Evolutionary conservation across 2,113 vertebrate species (phyloP).

Genomic region (Ramphastos sulfuratus): DNA sequence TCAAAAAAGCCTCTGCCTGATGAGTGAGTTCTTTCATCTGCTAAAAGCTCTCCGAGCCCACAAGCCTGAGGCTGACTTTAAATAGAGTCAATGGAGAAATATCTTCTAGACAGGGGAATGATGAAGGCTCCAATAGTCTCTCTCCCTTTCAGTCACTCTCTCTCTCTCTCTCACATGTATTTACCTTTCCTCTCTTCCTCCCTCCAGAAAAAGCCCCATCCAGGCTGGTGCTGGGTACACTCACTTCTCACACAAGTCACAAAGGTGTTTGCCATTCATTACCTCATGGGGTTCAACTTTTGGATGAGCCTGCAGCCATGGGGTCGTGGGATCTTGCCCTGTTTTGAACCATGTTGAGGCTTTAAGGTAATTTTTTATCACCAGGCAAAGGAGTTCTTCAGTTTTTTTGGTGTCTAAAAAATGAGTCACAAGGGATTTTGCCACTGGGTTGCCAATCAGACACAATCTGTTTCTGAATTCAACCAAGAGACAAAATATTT

Average conservation of each 20-base stretch:
- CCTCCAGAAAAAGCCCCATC: background rate
- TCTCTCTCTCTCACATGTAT: background rate
- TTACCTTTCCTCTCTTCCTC: background rate
- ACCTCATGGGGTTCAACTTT: background rate
- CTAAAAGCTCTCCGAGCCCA: constrained; percentile 35
- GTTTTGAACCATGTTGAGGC: background rate
- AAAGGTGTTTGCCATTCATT: background rate
- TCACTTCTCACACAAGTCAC: background rate
- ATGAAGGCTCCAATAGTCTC: constrained; percentile 15
- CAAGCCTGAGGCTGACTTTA: constrained; percentile 64
- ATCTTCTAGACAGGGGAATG: constrained; percentile 57
- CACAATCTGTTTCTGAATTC: background rate
- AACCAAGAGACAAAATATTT: background rate
- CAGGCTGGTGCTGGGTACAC: background rate
- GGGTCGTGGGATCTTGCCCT: background rate
- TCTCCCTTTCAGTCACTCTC: background rate
- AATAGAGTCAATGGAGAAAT: constrained; percentile 66
- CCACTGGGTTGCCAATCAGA: background rate
- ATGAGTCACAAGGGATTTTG: background rate
- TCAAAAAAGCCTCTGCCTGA: constrained; percentile 47
- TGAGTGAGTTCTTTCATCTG: constrained; percentile 71
- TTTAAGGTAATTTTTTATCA: background rate
- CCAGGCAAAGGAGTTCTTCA: background rate
- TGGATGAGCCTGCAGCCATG: background rate
- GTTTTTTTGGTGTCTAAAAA: background rate